Base-by-base conservation (phyloP, 2,113 vertebrate species). In the Mastomys natalensis region DNA sequence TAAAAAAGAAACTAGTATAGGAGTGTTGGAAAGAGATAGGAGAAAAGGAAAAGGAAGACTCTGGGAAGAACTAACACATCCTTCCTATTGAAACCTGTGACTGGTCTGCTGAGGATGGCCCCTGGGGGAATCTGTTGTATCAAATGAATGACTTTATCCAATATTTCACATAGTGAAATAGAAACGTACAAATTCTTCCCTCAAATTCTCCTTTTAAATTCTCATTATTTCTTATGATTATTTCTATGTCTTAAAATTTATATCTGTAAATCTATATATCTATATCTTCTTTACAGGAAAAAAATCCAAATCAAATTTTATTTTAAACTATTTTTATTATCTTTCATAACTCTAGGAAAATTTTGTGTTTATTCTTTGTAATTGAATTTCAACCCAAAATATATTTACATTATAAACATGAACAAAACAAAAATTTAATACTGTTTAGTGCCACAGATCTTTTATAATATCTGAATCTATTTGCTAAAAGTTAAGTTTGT, bases 301-400 rank as follows among this genome's bases (percentile, higher is more conserved):
- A 93, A 81, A 70, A 40, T 81, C 1, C 11, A 88, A 68, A 48
- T 13, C 89, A 22, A 64, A 64, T 64, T 76, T 89, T 55, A 64
- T 80, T 95, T 94, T n/a, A 87, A 95, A 81, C 95, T 89, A 55
- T 45, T 60, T 31, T 89, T 70, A 70, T 92, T 29, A 70, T 5
- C 43, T 68, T 89, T 11, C 0, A 72, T 85, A 94, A 76, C 7
- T 70, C n/a, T 64, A 73, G 22, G 7, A n/a, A 34, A 89, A 64
- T n/a, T 94, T 37, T 91, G 24, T 89, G 16, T 53, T 94, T 95
- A 68, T 40, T 80, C 66, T 95, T 95, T 81, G 26, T 84, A 91
- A 89, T 94, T 90, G 85, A 90, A 80, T 16, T 11, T 91, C 37
- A 84, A 89, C 51, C 88, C 2, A 93, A 96, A 95, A 77, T 48